These are phyloP conservation scores for Esox lucius DNA, from an alignment of 2,797 vertebrate genomes.

Conservation along the genomic window DNA sequence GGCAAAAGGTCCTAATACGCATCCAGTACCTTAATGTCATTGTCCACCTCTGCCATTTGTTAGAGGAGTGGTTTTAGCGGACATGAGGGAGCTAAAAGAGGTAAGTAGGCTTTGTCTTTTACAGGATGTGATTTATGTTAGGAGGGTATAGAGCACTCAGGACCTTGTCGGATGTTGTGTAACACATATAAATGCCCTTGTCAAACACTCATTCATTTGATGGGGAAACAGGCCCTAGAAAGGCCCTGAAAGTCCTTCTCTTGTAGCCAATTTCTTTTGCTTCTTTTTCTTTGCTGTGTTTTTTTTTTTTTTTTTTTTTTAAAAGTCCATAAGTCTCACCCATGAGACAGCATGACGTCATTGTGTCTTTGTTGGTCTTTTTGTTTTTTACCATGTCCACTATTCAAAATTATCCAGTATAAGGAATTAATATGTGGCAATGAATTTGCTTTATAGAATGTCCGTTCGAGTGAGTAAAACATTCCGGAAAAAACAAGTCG, in stretches of 20 bases:
- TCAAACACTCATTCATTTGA: conserved; percentile 39
- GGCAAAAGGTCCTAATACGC: not conserved
- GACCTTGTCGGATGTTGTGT: conserved; percentile 27
- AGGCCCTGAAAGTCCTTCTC: conserved; percentile 21
- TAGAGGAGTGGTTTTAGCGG: not conserved
- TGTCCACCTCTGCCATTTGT: conserved; percentile 3
- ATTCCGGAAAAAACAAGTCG: too few species aligned
- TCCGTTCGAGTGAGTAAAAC: too few species aligned
- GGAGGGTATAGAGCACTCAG: conserved; percentile 19
- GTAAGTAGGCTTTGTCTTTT: not conserved
- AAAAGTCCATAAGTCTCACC: too few species aligned
- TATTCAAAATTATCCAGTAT: too few species aligned
- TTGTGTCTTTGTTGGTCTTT: too few species aligned
- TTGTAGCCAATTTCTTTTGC: not conserved
- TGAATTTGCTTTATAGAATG: too few species aligned
- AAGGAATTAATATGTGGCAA: too few species aligned
- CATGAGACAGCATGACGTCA: too few species aligned
- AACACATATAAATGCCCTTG: conserved; percentile 38
- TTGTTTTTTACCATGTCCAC: too few species aligned
- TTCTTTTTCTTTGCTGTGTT: not conserved
- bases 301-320: not conserved
- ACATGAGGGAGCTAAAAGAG: conserved; percentile 10
- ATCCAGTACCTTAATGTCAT: conserved; percentile 3
- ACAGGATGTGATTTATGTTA: conserved; percentile 29
- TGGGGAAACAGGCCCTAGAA: conserved; percentile 19